Evolutionary conservation across 2,113 vertebrate genomes (phyloP).

Genomic region (Ceuthmochares aereus): DNA sequence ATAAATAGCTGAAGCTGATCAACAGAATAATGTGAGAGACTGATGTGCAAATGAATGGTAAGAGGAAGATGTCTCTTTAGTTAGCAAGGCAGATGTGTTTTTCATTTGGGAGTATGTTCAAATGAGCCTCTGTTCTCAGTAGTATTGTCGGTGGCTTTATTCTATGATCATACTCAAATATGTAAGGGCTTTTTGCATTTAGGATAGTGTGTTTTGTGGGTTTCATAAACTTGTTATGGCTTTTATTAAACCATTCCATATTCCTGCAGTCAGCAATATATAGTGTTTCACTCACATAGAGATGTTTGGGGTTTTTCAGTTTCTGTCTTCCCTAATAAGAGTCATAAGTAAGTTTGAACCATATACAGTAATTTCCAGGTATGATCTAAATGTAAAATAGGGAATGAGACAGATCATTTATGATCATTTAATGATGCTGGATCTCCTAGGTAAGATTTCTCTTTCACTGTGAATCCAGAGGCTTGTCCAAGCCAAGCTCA

Average conservation of each 20-base stretch:
- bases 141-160: background rate
- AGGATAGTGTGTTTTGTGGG: conserved; percentile 13
- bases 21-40: background rate
- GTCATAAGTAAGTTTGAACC: background rate
- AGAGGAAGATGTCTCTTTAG: background rate
- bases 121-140: conserved; percentile 14
- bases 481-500: background rate
- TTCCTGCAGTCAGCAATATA: conserved; percentile 2
- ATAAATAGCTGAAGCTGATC: conserved; percentile 11
- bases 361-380: conserved; percentile 5
- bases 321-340: conserved; percentile 16
- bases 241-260: conserved; percentile 43
- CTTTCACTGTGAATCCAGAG: background rate
- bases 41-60: background rate
- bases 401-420: conserved; percentile 13
- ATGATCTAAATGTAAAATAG: background rate
- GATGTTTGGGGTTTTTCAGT: background rate
- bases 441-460: conserved; percentile 34
- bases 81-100: background rate
- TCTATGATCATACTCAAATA: background rate
- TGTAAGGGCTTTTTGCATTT: conserved; percentile 39
- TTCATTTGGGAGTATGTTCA: background rate
- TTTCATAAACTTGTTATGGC: background rate
- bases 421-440: conserved; percentile 9
- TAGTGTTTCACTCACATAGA: background rate